phyloP scores from a whole-genome alignment of 2,888 invertebrate genomes.

The Smittia sp. region DNA sequence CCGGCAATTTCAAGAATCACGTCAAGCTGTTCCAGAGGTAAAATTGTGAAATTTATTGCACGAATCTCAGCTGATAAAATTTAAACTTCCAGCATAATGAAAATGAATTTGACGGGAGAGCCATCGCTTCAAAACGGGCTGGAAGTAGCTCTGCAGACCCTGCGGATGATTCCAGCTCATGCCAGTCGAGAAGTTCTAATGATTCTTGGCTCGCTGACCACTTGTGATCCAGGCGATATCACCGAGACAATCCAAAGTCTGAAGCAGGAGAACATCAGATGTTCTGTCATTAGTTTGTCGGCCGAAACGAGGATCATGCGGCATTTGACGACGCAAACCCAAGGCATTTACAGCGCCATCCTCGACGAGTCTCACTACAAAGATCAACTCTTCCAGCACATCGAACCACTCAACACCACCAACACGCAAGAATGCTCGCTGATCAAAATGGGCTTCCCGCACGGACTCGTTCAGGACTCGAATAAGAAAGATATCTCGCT shows the following conservation, averaged over 20 bases:
- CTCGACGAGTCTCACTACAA: conserved; percentile 76
- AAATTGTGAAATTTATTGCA: conserved; percentile 17
- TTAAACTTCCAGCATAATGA: conserved; percentile 55
- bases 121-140: conserved; percentile 95
- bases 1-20: conserved; percentile 81
- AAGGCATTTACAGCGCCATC: conserved; percentile 83
- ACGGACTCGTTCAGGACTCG: conserved; percentile 61
- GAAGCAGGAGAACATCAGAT: conserved; percentile 79
- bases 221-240: conserved; percentile 96
- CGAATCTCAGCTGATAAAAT: background rate
- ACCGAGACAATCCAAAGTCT: conserved; percentile 72
- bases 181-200: conserved; percentile 91
- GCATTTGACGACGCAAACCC: conserved; percentile 79
- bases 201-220: conserved; percentile 89
- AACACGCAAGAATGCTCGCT: conserved; percentile 70
- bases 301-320: conserved; percentile 93
- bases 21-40: conserved; percentile 65
- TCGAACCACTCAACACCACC: conserved; percentile 72
- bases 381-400: conserved; percentile 63
- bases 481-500: conserved; percentile 62
- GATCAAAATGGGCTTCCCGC: conserved; percentile 96
- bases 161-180: conserved; percentile 88
- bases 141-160: conserved; percentile 78
- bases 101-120: conserved; percentile 77
- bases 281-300: conserved; percentile 91